These are phyloP conservation scores for Drosophila falleni DNA, from an alignment of 2,888 invertebrate genomes.

Conservation along the genomic window DNA sequence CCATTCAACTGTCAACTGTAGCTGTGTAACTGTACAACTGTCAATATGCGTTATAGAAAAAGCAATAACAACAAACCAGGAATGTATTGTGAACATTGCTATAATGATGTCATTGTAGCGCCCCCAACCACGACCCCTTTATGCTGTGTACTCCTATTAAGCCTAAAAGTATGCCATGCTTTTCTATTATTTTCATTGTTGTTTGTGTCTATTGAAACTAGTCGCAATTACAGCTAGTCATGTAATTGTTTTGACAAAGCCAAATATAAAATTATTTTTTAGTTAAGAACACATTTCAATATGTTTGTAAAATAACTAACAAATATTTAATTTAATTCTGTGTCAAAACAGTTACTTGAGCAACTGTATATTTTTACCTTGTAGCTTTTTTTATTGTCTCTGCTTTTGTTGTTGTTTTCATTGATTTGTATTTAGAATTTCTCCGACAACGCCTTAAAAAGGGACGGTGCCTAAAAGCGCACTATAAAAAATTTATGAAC, in stretches of 20 bases:
- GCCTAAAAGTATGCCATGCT: slow-evolving; percentile 65
- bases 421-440: not conserved
- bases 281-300: no score
- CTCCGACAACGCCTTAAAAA: slow-evolving; percentile 4
- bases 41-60: slow-evolving; percentile 30
- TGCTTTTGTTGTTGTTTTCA: not conserved
- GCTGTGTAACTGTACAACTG: slow-evolving; percentile 43
- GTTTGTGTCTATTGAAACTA: slow-evolving; percentile 39
- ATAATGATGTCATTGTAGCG: slow-evolving; percentile 68
- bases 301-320: not conserved
- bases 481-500: slow-evolving; percentile 6
- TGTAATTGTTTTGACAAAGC: not conserved
- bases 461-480: slow-evolving; percentile 33
- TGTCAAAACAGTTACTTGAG: not conserved
- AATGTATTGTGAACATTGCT: slow-evolving; percentile 3
- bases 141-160: slow-evolving; percentile 27
- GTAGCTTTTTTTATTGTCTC: not conserved
- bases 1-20: slow-evolving; percentile 30
- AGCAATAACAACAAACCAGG: slow-evolving; percentile 24
- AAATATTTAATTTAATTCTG: not conserved
- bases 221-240: not conserved
- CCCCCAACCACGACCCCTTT: not conserved
- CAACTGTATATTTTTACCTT: not conserved
- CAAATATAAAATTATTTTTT: no score
- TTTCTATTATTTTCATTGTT: slow-evolving; percentile 30